These are phyloP conservation scores for Druon quercuslanigerum DNA, from an alignment of 1,140 invertebrate genomes.

Conservation along the genomic window DNA sequence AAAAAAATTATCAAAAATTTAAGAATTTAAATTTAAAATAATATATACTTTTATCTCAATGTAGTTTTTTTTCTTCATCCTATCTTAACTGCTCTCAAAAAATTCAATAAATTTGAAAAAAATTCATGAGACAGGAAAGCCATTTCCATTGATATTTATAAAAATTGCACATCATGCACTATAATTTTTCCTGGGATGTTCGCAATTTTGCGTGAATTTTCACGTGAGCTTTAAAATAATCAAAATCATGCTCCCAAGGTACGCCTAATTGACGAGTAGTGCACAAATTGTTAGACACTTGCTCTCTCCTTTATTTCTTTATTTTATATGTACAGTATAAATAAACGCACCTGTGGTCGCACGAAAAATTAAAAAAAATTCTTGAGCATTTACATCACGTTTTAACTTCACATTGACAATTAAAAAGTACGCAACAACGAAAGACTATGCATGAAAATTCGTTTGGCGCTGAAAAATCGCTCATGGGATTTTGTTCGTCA, in stretches of 20 bases:
- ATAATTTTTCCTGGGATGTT: not conserved
- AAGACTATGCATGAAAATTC: not conserved
- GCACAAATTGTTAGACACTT: not conserved
- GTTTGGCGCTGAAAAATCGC: not conserved
- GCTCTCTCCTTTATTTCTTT: not conserved
- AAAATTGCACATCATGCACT: not conserved
- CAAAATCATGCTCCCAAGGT: not conserved
- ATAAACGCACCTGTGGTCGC: slow-evolving; percentile 12
- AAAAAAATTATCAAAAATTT: no score
- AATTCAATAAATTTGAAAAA: no score
- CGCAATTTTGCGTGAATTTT: not conserved
- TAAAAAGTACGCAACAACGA: slow-evolving; percentile 1
- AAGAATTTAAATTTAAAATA: no score
- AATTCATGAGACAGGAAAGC: no score
- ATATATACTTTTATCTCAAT: no score
- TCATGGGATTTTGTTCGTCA: not conserved
- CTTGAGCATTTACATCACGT: not conserved
- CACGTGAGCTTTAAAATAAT: slow-evolving; percentile 22
- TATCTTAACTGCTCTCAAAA: no score
- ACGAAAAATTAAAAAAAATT: not conserved
- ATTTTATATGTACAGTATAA: not conserved
- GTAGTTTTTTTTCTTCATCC: no score
- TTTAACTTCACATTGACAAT: not conserved
- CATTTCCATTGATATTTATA: no score
- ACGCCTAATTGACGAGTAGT: not conserved